Base-by-base conservation (phyloP, 2,113 vertebrate genomes). In the Sardina pilchardus region DNA sequence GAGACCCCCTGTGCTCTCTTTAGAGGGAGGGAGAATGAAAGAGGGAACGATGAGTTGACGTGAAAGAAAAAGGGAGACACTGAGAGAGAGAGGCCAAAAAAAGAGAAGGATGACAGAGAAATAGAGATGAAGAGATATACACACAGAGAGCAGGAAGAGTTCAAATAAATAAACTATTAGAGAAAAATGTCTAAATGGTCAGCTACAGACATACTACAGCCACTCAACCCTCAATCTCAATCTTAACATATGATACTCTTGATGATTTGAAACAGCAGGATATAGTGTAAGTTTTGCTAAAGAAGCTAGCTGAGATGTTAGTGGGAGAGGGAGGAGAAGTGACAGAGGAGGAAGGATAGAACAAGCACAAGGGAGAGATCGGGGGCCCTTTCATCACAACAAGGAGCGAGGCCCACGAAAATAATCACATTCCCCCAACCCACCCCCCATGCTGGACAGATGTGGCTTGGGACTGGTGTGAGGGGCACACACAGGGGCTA, bases 381-480 rank as follows among this genome's bases (percentile, higher is more conserved):
- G 91, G 92, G 90, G 91, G 91, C 92, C 91, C 93, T 84, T 81
- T 53, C 86, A 85, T 75, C 85, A 92, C 91, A 91, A 92, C 93
- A 90, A 88, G 83, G 86, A 24, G 14, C 8, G 63, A 7, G 30
- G 63, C 63, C 24, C 63, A 71, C 63, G 34, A 71, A 71, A 71
- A 71, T 30, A 71, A 63, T 71, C 63, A 30, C 63, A 71, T 24
- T 6, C 6, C 19, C 53, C 53, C 53, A 50, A 90, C 92, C 90
- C 91, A 91, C 91, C 91, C 91, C 67, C 85, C 1, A 53, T 36
- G 30, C 19, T 16, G 26, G 91, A 94, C 95, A 95, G 94, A 95
- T 95, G 95, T 95, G 93, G 90, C 30, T 36, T 17, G 87, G 85
- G 88, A 87, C 81, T 82, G 88, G 86, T 90, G 90, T 16, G 6